Evolutionary conservation across 2,888 invertebrate species (phyloP).

Genomic region (Ramazzottius varieornatus): DNA sequence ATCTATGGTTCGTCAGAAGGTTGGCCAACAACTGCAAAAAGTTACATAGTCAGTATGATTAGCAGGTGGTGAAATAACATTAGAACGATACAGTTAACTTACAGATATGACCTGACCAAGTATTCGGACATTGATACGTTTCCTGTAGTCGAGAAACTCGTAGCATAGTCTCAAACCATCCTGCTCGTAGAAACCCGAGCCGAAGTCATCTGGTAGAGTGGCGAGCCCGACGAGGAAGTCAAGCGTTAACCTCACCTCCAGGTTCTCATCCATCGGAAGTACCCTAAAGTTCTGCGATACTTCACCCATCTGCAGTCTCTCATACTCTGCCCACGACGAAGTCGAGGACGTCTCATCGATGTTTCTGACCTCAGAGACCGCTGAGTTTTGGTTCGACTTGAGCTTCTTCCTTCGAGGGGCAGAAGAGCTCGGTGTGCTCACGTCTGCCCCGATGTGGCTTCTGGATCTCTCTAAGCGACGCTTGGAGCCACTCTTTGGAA

Average conservation of each 20-base stretch:
- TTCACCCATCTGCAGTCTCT: not conserved
- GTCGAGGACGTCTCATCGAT: not conserved
- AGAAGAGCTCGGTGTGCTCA: too few relatives aligned
- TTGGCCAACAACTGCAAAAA: not conserved
- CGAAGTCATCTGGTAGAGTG: not conserved
- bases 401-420: not conserved
- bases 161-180: not conserved
- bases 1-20: not conserved
- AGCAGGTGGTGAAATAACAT: not conserved
- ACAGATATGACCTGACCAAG: not conserved
- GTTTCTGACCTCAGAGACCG: not conserved
- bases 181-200: not conserved
- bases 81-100: not conserved
- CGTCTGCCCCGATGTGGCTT: not conserved
- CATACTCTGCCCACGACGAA: constrained; percentile 1
- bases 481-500: not conserved
- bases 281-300: not conserved
- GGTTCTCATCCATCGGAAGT: not conserved
- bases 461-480: not conserved
- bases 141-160: not conserved
- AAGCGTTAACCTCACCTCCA: not conserved
- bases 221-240: constrained; percentile 3
- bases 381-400: not conserved
- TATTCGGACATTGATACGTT: not conserved
- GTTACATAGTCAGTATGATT: not conserved